Base-by-base conservation (phyloP, 2,888 invertebrate genomes). In the Frankliniella fusca region DNA sequence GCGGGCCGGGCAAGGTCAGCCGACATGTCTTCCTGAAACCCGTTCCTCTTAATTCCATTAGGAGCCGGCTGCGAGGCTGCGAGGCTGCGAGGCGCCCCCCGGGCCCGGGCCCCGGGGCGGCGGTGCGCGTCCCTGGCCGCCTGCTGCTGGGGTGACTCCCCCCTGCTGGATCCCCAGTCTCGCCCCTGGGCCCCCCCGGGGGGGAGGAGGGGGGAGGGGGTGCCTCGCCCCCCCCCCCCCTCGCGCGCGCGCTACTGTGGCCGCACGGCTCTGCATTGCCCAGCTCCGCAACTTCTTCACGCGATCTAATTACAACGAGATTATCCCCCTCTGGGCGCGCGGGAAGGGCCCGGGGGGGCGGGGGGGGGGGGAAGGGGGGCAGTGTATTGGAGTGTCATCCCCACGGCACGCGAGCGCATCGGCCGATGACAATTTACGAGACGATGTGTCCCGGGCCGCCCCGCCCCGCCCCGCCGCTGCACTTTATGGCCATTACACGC, bases 281-380 rank as follows among this genome's bases (percentile, higher is more conserved):
- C 54, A 54, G 20, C 54, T 20, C 11, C 54, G 20, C 70, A 10
- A 70, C 70, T 70, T 70, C 70, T 70, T 70, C 54, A n/a, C n/a
- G 70, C 70, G 70, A 70, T 70, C 70, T 70, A 70, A 70, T 70
- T 70, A 70, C 70, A 70, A 9, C 70, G 70, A 20, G 70, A 23
- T 20, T 70, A 70, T 54, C 54, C 54, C 54, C n/a, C 18, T 54
- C 54, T 11, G 54, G 18, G 11, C 18, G 54, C 54, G 15, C 54
- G 54, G 65, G n/a, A n/a, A 8, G 65, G n/a, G n/a, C n/a, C n/a
- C n/a, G 54, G 8, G 54, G 1, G 54, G 8, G 54, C 11, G 54
- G 15, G 54, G 5, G 15, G 15, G 54, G 7, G 54, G 15, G 1
- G 20, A 1, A 1, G 54, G 20, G 54, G 15, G 54, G 15, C 15